phyloP scores from a whole-genome alignment of 2,113 vertebrate genomes.

The Rhinoderma darwinii region DNA sequence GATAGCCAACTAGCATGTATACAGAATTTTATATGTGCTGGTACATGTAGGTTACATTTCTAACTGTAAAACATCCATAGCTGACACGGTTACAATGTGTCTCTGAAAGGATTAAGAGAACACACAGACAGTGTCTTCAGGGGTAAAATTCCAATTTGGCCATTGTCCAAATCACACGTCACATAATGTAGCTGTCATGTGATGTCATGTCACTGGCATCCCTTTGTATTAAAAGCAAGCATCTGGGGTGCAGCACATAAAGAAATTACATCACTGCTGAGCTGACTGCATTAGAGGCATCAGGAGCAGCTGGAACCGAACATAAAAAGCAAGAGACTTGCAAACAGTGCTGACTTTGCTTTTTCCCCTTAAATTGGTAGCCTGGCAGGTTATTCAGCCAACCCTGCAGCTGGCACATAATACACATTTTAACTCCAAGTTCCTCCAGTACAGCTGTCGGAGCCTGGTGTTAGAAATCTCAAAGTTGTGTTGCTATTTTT shows the following conservation, averaged over 20 bases:
- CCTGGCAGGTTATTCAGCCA: slow-evolving; percentile 40
- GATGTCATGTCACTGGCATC: slow-evolving; percentile 43
- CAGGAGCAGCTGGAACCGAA: slow-evolving; percentile 38
- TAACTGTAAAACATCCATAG: neutral
- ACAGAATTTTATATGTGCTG: neutral
- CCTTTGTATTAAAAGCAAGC: slow-evolving; percentile 39
- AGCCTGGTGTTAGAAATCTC: slow-evolving; percentile 42
- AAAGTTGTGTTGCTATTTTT: neutral
- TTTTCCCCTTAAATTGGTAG: slow-evolving; percentile 28
- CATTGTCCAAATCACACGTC: slow-evolving; percentile 29
- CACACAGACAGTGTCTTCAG: slow-evolving; percentile 12
- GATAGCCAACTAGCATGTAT: neutral
- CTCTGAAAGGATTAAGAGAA: slow-evolving; percentile 6
- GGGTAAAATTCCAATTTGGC: slow-evolving; percentile 29
- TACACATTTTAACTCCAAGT: slow-evolving; percentile 3
- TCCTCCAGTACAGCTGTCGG: slow-evolving; percentile 45
- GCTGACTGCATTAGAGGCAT: slow-evolving; percentile 23
- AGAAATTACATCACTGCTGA: slow-evolving; percentile 50
- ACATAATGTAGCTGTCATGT: slow-evolving; percentile 31
- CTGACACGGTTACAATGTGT: neutral
- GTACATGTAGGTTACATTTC: neutral
- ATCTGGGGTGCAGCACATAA: slow-evolving; percentile 27
- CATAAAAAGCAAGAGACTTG: slow-evolving; percentile 23
- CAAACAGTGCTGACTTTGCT: slow-evolving; percentile 48
- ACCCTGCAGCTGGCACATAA: slow-evolving; percentile 45